These are phyloP conservation scores for Saturnia japonica DNA, from an alignment of 2,888 invertebrate genomes.

Conservation along the genomic window DNA sequence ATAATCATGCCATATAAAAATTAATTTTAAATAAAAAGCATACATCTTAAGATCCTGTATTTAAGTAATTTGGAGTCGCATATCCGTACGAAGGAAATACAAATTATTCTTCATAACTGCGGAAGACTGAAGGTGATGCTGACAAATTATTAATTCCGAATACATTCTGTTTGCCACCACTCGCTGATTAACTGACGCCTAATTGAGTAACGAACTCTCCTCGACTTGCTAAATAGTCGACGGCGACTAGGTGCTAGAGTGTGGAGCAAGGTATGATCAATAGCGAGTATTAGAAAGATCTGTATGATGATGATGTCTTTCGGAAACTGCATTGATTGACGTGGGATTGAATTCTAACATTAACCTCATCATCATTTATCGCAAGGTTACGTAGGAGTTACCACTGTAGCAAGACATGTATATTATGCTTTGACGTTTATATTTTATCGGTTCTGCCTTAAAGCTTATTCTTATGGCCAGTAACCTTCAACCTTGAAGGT, in stretches of 20 bases:
- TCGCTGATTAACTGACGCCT: slow-evolving; percentile 73
- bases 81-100: slow-evolving; percentile 19
- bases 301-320: background rate
- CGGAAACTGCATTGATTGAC: background rate
- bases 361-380: too few species aligned
- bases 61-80: slow-evolving; percentile 10
- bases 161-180: slow-evolving; percentile 67
- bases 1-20: too few species aligned
- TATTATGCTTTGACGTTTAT: too few species aligned
- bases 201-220: slow-evolving; percentile 77
- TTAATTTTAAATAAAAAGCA: background rate
- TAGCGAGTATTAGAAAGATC: slow-evolving; percentile 27
- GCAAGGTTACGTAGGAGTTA: too few species aligned
- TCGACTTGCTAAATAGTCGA: slow-evolving; percentile 69
- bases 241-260: slow-evolving; percentile 42
- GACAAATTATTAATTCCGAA: slow-evolving; percentile 61
- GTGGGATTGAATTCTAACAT: too few species aligned
- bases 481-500: too few species aligned
- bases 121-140: slow-evolving; percentile 31
- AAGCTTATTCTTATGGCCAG: too few species aligned
- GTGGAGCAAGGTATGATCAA: slow-evolving; percentile 24
- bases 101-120: slow-evolving; percentile 11
- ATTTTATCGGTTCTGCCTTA: too few species aligned
- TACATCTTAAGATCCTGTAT: background rate
- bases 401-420: too few species aligned